Percentiles rank a stretch among this genome's conserved stretches.
Evolutionary conservation across 2,888 invertebrate genomes (phyloP).

Genomic region (Tinea pellionella): DNA sequence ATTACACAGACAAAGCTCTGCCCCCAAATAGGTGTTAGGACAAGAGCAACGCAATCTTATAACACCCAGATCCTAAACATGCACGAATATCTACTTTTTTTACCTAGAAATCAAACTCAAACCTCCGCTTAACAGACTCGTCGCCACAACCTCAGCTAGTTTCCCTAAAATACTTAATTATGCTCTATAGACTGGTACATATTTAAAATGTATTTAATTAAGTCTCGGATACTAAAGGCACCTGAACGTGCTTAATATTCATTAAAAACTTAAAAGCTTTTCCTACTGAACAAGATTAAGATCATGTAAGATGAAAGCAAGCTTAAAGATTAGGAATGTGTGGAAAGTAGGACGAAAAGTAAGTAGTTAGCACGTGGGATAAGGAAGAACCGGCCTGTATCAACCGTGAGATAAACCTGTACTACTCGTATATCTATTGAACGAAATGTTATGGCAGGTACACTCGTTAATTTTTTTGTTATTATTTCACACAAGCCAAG

Average conservation of each 20-base stretch:
- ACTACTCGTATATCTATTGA: background rate
- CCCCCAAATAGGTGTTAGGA: too few relatives aligned
- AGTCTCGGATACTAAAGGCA: background rate
- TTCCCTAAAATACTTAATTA: too few relatives aligned
- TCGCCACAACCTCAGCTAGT: too few relatives aligned
- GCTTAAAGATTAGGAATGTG: background rate
- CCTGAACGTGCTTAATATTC: background rate
- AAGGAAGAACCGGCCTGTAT: background rate
- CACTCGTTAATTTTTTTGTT: background rate
- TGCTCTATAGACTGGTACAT: too few relatives aligned
- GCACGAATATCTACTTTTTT: too few relatives aligned
- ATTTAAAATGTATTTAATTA: too few relatives aligned
- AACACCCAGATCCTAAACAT: too few relatives aligned
- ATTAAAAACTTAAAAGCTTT: slow-evolving; percentile 7
- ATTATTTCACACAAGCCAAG: too few relatives aligned
- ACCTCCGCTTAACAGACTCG: too few relatives aligned
- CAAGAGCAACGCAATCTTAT: too few relatives aligned
- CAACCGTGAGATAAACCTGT: background rate
- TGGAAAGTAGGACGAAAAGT: slow-evolving; percentile 3
- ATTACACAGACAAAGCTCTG: too few relatives aligned
- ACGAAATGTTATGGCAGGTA: background rate
- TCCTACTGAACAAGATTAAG: background rate
- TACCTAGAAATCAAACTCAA: too few relatives aligned
- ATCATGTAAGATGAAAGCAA: slow-evolving; percentile 1
- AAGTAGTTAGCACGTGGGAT: background rate